Evolutionary conservation across 2,797 vertebrate species (phyloP).

Genomic region (Agapornis canus): DNA sequence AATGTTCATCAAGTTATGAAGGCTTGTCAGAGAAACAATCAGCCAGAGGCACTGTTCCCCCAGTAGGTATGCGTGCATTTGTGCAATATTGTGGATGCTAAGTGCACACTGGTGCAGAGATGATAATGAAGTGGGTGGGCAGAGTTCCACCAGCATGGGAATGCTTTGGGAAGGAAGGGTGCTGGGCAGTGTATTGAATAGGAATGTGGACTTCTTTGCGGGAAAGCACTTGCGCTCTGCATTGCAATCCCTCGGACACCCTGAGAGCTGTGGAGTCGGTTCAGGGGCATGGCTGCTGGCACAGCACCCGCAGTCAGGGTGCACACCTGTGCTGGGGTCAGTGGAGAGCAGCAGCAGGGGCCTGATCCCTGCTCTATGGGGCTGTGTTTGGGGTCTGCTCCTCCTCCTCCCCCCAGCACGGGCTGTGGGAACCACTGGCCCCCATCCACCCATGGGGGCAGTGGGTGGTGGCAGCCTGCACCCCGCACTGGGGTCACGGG

Average conservation of each 20-base stretch:
- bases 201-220: rapidly evolving
- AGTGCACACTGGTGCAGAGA: background rate
- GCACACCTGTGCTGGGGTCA: rapidly evolving
- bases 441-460: background rate
- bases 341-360: rapidly evolving
- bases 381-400: background rate
- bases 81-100: background rate
- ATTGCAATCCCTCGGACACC: rapidly evolving
- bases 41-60: no score
- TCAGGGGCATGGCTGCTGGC: rapidly evolving
- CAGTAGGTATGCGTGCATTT: rapidly evolving
- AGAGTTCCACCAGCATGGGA: background rate
- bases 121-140: background rate
- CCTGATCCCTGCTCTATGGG: background rate
- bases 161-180: background rate
- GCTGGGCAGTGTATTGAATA: background rate
- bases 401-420: background rate
- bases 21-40: background rate
- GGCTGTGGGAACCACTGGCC: constrained; percentile 4
- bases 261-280: rapidly evolving
- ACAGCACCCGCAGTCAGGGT: rapidly evolving
- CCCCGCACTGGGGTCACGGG: rapidly evolving
- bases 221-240: background rate
- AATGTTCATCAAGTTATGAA: background rate
- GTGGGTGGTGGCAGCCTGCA: background rate